Conservation (phyloP, 2,888 invertebrate species). For the Eupithecia abbreviata region DNA sequence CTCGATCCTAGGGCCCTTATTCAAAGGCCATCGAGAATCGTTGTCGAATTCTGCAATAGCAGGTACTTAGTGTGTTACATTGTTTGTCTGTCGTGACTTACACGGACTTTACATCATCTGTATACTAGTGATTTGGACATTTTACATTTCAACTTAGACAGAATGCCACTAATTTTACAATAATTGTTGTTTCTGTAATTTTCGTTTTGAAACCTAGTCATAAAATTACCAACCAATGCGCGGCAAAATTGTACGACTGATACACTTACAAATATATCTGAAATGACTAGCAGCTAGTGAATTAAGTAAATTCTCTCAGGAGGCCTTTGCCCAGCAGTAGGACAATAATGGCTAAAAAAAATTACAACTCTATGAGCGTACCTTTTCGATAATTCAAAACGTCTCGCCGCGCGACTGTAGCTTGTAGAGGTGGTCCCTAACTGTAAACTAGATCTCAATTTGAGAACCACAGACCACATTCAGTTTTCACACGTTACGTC, state of each 20-base stretch:
- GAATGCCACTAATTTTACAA: neutral
- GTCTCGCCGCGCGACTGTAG: neutral
- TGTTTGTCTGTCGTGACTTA: neutral
- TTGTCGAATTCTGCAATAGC: neutral
- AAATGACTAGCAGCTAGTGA: too few relatives aligned
- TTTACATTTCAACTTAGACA: neutral
- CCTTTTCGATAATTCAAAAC: too few relatives aligned
- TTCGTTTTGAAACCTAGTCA: too few relatives aligned
- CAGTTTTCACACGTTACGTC: conserved; percentile 6
- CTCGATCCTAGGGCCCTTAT: neutral
- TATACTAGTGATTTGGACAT: neutral
- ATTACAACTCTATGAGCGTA: too few relatives aligned
- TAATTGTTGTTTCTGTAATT: neutral
- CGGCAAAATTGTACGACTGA: too few relatives aligned
- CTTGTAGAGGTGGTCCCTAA: neutral
- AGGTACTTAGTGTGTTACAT: neutral
- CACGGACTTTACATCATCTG: neutral
- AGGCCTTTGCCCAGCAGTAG: too few relatives aligned
- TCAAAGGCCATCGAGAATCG: neutral
- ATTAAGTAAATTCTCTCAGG: too few relatives aligned
- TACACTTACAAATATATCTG: too few relatives aligned
- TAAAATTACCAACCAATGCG: too few relatives aligned
- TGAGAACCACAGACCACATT: conserved; percentile 21
- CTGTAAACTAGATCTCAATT: neutral
- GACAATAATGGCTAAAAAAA: too few relatives aligned